phyloP scores from a whole-genome alignment of 1,140 invertebrate genomes.

The Drosophila willistoni region DNA sequence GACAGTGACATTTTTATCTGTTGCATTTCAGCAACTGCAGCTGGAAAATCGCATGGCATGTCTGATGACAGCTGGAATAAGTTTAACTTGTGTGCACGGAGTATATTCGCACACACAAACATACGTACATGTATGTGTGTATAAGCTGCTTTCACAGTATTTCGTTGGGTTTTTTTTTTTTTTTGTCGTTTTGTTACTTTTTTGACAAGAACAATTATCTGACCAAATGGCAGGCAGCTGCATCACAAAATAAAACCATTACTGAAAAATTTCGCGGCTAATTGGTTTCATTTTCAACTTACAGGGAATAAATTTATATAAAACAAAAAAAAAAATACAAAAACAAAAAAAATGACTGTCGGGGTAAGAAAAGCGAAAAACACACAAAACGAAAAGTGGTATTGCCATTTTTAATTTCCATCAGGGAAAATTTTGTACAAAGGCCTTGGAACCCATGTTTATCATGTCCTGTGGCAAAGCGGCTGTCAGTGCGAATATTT shows the following conservation, averaged over 20 bases:
- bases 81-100: conserved; percentile 29
- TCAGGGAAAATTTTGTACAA: conserved; percentile 4
- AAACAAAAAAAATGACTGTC: background rate
- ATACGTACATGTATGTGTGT: background rate
- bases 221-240: background rate
- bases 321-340: no score
- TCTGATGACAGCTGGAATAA: conserved; percentile 47
- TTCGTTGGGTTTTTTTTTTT: no score
- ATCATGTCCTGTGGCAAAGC: conserved; percentile 53
- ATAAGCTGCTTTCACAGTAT: background rate
- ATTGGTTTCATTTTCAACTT: conserved; percentile 14
- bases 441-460: conserved; percentile 24
- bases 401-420: conserved; percentile 10
- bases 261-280: conserved; percentile 1
- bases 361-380: background rate
- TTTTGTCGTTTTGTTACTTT: background rate
- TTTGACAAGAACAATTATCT: conserved; percentile 9
- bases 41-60: conserved; percentile 44
- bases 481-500: conserved; percentile 62
- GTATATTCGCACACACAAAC: background rate
- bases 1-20: conserved; percentile 59
- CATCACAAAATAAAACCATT: conserved; percentile 4
- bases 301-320: conserved; percentile 1
- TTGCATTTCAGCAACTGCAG: conserved; percentile 26
- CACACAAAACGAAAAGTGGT: background rate